phyloP scores from a whole-genome alignment of 2,888 invertebrate genomes.

The Drosophila lacicola region DNA sequence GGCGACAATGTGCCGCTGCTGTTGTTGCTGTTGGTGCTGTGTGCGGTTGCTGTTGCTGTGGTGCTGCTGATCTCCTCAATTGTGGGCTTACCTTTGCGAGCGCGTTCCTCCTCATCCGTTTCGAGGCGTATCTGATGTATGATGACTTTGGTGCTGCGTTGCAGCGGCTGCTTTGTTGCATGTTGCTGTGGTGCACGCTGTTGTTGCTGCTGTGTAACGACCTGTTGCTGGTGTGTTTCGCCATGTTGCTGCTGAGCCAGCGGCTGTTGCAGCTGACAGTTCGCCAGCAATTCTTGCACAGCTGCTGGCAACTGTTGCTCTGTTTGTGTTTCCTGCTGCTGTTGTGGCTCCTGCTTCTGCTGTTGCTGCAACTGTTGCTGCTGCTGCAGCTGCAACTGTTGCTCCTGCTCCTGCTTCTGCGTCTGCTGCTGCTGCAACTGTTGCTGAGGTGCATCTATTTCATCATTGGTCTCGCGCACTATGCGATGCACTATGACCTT shows the following conservation, averaged over 20 bases:
- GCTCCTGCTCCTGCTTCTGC: background rate
- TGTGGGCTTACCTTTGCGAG: conserved; percentile 55
- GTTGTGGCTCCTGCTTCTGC: background rate
- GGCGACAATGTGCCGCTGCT: conserved; percentile 66
- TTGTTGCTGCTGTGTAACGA: conserved; percentile 5
- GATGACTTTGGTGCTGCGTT: conserved; percentile 71
- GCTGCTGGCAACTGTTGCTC: conserved; percentile 7
- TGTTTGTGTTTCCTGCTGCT: background rate
- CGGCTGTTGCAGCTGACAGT: conserved; percentile 12
- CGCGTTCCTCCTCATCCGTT: conserved; percentile 45
- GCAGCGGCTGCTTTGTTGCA: conserved; percentile 26
- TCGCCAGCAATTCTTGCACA: conserved; percentile 15
- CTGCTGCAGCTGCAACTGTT: no score
- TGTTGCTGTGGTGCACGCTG: conserved; percentile 12
- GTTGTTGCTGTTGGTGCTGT: conserved; percentile 15
- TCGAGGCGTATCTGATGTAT: conserved; percentile 64
- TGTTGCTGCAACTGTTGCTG: conserved; percentile 16
- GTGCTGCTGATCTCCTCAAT: conserved; percentile 71
- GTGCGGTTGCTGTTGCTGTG: conserved; percentile 29
- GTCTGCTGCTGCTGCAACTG: conserved; percentile 12
- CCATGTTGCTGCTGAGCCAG: background rate
- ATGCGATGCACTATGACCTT: conserved; percentile 80
- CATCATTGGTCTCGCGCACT: conserved; percentile 32
- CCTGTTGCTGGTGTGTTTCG: background rate
- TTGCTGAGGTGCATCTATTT: conserved; percentile 14